Percentiles rank a stretch among this genome's conserved stretches.
Evolutionary conservation across 2,888 invertebrate species (phyloP).

Genomic region (Sinelater perroti): DNA sequence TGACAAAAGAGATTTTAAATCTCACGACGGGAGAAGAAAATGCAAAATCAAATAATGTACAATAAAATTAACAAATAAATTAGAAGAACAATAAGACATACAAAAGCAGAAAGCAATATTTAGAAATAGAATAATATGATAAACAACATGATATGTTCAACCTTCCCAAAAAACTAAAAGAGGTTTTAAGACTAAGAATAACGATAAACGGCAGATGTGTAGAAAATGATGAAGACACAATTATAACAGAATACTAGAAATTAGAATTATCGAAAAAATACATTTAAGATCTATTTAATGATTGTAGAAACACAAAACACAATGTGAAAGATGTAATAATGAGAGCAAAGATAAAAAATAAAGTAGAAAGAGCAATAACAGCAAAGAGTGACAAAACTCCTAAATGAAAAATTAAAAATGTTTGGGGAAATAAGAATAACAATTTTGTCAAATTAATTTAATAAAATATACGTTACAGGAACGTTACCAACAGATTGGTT

Average conservation of each 20-base stretch:
- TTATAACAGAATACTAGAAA: neutral
- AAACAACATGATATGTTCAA: neutral
- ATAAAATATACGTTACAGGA: slow-evolving; percentile 4
- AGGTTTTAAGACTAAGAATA: neutral
- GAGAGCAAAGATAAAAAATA: slow-evolving; percentile 7
- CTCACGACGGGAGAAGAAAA: neutral
- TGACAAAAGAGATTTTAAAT: neutral
- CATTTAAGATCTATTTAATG: neutral
- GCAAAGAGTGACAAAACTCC: slow-evolving; percentile 2
- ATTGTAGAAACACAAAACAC: slow-evolving; percentile 1
- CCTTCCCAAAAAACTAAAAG: slow-evolving; percentile 1
- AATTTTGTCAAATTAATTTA: slow-evolving; percentile 1
- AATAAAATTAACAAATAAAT: neutral
- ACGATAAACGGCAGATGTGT: neutral
- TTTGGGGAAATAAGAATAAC: neutral
- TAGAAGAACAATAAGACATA: neutral
- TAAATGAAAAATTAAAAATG: slow-evolving; percentile 13
- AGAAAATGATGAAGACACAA: neutral
- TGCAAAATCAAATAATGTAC: neutral
- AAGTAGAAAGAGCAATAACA: slow-evolving; percentile 14
- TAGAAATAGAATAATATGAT: neutral
- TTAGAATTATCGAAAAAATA: slow-evolving; percentile 2
- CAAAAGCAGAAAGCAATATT: neutral
- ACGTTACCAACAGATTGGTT: neutral
- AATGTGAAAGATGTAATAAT: slow-evolving; percentile 9